phyloP scores from a whole-genome alignment of 2,797 vertebrate species.

The Tangara arthus region DNA sequence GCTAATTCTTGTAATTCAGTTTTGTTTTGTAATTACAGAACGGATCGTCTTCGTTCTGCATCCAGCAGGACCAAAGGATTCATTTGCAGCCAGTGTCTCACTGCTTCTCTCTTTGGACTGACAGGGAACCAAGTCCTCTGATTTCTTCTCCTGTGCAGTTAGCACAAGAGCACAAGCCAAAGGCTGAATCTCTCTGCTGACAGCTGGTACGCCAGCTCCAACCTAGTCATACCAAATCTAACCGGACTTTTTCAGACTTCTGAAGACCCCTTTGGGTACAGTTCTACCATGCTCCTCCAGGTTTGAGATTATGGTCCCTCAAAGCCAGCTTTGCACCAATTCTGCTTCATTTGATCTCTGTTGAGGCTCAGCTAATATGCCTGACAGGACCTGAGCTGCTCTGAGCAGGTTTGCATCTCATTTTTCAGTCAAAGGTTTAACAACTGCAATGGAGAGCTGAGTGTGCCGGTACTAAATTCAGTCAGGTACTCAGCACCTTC shows the following conservation, averaged over 20 bases:
- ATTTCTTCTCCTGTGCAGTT: not conserved
- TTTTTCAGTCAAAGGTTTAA: not conserved
- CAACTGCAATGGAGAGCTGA: not conserved
- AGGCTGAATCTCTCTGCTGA: not conserved
- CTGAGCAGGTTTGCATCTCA: not conserved
- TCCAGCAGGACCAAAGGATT: not conserved
- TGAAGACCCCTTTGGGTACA: not conserved
- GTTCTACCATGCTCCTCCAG: not conserved
- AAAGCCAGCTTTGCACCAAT: not conserved
- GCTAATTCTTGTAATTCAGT: not conserved
- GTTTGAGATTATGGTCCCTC: not conserved
- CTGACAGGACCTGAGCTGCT: not conserved
- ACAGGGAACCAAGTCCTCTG: not conserved
- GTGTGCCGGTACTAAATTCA: not conserved
- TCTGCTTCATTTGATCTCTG: not conserved
- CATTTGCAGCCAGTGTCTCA: not conserved
- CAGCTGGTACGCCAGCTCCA: not conserved
- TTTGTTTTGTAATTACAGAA: not conserved
- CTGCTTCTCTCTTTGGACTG: not conserved
- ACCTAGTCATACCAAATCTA: accelerated
- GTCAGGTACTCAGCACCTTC: not conserved
- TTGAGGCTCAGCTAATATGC: not conserved
- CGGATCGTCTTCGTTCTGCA: not conserved
- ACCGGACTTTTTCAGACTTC: not conserved
- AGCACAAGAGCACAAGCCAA: not conserved